Conservation (phyloP, 2,888 invertebrate species). For the Serrognathus titanus region DNA sequence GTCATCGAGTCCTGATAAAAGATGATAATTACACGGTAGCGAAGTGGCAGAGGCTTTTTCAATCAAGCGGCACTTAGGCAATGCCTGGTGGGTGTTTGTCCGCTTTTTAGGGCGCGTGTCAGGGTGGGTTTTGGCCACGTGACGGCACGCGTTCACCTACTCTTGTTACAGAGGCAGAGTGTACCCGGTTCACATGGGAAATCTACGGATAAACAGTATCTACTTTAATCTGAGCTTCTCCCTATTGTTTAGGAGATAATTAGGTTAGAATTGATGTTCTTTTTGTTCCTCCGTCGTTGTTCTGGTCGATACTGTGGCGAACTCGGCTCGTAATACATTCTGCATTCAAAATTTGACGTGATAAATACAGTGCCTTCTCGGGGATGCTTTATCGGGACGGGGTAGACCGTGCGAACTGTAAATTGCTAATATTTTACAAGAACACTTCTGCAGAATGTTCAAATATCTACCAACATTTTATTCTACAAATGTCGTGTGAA, state of each 20-base stretch:
- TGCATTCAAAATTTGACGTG: conserved; percentile 5
- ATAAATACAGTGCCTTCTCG: not conserved
- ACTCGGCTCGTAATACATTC: conserved; percentile 3
- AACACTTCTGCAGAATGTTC: no score
- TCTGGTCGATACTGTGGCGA: conserved; percentile 2
- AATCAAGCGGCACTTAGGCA: conserved; percentile 28
- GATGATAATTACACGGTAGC: conserved; percentile 22
- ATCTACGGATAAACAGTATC: conserved; percentile 32
- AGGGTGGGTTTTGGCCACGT: conserved; percentile 25
- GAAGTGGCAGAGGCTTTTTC: conserved; percentile 22
- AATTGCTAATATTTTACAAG: no score
- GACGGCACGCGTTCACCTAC: conserved; percentile 31
- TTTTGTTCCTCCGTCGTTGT: conserved; percentile 17
- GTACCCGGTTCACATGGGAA: conserved; percentile 34
- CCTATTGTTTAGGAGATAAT: conserved; percentile 28
- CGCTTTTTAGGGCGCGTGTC: conserved; percentile 34
- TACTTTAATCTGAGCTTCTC: conserved; percentile 29
- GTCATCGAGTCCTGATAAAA: not conserved
- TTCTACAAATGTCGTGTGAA: no score
- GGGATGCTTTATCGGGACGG: no score
- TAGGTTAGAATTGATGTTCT: conserved; percentile 36
- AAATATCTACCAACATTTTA: no score
- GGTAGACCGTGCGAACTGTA: no score
- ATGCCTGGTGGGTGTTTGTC: conserved; percentile 33
- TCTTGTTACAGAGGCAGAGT: conserved; percentile 32